Evolutionary conservation across 1,140 invertebrate species (phyloP).

Genomic region (Drosophila takahashii): DNA sequence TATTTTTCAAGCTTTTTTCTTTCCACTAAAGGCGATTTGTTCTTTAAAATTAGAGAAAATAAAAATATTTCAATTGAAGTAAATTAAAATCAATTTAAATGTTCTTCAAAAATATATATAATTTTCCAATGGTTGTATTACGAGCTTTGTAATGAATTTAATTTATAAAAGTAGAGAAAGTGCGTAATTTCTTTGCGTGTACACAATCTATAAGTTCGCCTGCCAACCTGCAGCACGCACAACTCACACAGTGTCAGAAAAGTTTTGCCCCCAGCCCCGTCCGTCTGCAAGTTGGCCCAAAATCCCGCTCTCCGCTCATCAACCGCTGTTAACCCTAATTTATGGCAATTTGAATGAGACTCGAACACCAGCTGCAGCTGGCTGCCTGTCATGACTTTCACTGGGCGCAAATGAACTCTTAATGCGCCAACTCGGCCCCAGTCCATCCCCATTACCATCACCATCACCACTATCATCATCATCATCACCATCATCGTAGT

Average conservation of each 20-base stretch:
- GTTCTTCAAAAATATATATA: no score
- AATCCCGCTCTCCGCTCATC: constrained; percentile 3
- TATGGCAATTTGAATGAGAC: constrained; percentile 74
- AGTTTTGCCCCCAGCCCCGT: constrained; percentile 23
- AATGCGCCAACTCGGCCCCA: constrained; percentile 42
- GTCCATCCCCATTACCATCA: constrained; percentile 7
- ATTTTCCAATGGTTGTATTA: no score
- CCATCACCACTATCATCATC: constrained; percentile 1
- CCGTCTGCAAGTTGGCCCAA: constrained; percentile 32
- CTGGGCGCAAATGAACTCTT: constrained; percentile 48
- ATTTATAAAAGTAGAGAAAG: no score
- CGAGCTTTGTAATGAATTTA: no score
- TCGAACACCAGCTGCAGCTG: constrained; percentile 37
- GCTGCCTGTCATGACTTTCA: constrained; percentile 29
- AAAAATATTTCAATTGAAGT: no score
- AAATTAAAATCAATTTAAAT: no score
- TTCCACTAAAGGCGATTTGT: no score
- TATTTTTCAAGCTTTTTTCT: no score
- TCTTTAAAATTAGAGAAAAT: no score
- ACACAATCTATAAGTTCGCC: constrained; percentile 3
- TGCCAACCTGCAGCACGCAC: constrained; percentile 7
- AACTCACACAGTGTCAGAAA: constrained; percentile 30
- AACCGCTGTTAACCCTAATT: constrained; percentile 71
- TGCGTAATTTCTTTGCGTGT: no score
- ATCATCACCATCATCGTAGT: not conserved